Percentiles rank a stretch among this genome's conserved stretches.
phyloP scores from a whole-genome alignment of 2,113 vertebrate genomes.

The Erythrocercus mccallii region DNA sequence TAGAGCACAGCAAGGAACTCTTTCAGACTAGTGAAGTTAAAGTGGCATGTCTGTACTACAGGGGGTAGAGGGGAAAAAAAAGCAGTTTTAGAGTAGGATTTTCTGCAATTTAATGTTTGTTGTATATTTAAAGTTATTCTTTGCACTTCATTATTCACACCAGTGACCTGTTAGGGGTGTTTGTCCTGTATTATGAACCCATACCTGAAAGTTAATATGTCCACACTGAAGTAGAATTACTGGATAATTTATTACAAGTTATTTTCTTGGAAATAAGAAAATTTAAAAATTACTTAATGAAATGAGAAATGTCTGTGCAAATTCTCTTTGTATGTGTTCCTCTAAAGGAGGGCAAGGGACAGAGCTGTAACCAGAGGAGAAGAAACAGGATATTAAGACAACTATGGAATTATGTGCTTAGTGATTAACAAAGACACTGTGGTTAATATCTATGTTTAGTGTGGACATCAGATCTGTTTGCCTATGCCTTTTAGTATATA shows the following conservation, averaged over 20 bases:
- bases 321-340: neutral
- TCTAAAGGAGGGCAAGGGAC: neutral
- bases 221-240: neutral
- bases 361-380: neutral
- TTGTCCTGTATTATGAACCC: neutral
- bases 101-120: neutral
- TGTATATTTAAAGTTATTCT: neutral
- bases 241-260: neutral
- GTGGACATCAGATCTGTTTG: neutral
- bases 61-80: neutral
- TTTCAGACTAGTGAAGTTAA: neutral
- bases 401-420: neutral
- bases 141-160: neutral
- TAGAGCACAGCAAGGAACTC: neutral
- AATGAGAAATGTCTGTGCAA: neutral
- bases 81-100: neutral
- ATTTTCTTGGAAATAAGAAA: neutral
- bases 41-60: neutral
- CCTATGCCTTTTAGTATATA: neutral
- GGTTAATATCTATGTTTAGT: neutral
- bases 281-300: neutral
- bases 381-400: neutral
- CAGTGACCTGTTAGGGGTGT: neutral
- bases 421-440: neutral
- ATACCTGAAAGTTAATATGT: neutral